phyloP scores from a whole-genome alignment of 2,113 vertebrate species.

The Orcinus orca region DNA sequence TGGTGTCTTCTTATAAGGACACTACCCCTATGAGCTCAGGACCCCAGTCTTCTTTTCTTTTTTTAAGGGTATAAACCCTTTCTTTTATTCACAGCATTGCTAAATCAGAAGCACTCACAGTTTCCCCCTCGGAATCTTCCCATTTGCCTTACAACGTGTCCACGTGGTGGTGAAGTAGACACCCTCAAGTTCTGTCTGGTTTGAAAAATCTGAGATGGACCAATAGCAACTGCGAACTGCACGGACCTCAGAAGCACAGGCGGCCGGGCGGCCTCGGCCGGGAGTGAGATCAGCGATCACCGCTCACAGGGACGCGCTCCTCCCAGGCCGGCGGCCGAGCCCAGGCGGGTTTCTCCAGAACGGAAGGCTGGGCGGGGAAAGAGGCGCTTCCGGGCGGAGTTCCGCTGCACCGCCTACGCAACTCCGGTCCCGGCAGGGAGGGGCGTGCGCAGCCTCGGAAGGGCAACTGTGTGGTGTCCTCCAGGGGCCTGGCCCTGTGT shows the following conservation, averaged over 20 bases:
- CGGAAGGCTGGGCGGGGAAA: not conserved
- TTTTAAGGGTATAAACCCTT: constrained; percentile 83
- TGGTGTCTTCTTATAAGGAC: not conserved
- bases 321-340: not conserved
- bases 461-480: constrained; percentile 95
- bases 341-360: accelerated
- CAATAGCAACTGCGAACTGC: constrained; percentile 65
- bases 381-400: not conserved
- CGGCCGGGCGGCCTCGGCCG: not conserved
- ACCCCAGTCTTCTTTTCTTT: not conserved
- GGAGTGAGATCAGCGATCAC: not conserved
- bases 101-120: constrained; percentile 87
- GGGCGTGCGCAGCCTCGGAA: constrained; percentile 84
- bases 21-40: not conserved
- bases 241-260: constrained; percentile 15
- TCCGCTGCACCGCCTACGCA: accelerated
- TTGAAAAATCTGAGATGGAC: constrained; percentile 71
- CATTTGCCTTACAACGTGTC: constrained; percentile 75
- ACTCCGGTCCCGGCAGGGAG: accelerated
- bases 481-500: constrained; percentile 89
- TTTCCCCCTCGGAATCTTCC: constrained; percentile 84
- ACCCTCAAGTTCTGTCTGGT: constrained; percentile 37
- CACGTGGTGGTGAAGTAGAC: constrained; percentile 72
- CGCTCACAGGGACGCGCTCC: no score
- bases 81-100: constrained; percentile 87